Base-by-base conservation (phyloP, 2,797 vertebrate species). In the Xerus rutilus region DNA sequence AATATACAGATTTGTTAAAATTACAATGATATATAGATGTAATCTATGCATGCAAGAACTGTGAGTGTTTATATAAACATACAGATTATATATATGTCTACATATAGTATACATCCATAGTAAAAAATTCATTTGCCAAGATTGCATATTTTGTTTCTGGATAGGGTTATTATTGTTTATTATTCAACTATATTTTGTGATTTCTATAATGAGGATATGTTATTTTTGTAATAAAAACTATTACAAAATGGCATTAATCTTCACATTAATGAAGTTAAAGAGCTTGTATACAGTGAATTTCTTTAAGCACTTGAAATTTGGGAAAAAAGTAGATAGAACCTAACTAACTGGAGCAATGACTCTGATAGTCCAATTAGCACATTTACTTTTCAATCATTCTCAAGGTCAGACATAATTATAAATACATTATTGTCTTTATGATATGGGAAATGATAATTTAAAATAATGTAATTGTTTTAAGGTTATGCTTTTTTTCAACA, bases 301-400 rank as follows among this genome's bases (percentile, higher is more conserved):
- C 74, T 54, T 78, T 70, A 89, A 81, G 30, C n/a, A 88, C 13
- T 78, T 93, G 45, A 86, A 86, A 81, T 91, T 32, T 96, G 30
- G 95, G 23, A 84, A 39, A 39, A 86, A 87, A 77, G 32, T 69
- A 62, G 25, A 79, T 70, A 35, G 20, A 86, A 23, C 21, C 32
- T 79, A 3, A 62, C 73, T 35, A 76, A 49, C 14, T 70, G 3
- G 20, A 86, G 18, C 39, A 57, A 0, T 54, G 32, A 35, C 35
- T 18, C 3, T 28, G 32, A 84, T n/a, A 30, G 23, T 39, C 9
- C 45, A 89, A 3, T 64, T 65, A 30, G 52, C 39, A 91, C 30
- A 28, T 78, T 73, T 59, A 25, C 72, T 95, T 90, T 93, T 73
- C 65, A 74, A 0, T 69, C 70, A 86, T 73, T 85, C 54, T 89